Conservation (phyloP, 2,888 invertebrate species). For the Pilophorus perplexus region DNA sequence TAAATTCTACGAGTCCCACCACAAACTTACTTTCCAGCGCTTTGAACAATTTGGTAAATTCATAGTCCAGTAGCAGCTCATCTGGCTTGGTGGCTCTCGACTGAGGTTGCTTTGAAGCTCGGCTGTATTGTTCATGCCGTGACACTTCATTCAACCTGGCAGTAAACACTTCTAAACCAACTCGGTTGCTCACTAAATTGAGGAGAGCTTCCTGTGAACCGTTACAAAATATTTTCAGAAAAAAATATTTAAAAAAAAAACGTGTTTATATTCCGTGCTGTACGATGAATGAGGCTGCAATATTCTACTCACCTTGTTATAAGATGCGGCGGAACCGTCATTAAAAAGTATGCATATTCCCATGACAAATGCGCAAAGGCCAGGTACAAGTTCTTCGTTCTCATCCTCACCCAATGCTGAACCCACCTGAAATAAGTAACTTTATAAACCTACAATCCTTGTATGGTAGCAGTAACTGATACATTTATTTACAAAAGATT, state of each 20-base stretch:
- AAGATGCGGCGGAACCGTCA: constrained; percentile 73
- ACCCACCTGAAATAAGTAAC: constrained; percentile 61
- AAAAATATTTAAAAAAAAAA: not conserved
- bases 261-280: too few relatives aligned
- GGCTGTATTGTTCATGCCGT: constrained; percentile 85
- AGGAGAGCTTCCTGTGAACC: constrained; percentile 68
- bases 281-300: not conserved
- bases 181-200: constrained; percentile 81
- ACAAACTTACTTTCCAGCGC: constrained; percentile 71
- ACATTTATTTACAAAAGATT: too few relatives aligned
- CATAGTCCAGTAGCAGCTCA: constrained; percentile 88
- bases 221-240: too few relatives aligned
- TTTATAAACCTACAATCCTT: too few relatives aligned
- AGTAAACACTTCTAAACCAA: constrained; percentile 84
- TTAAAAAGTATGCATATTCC: constrained; percentile 90
- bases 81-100: constrained; percentile 66
- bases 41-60: constrained; percentile 91
- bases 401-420: constrained; percentile 82
- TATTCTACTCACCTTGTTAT: constrained; percentile 59
- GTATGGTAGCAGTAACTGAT: too few relatives aligned
- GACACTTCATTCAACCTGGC: constrained; percentile 82
- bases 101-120: constrained; percentile 91
- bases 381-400: constrained; percentile 82
- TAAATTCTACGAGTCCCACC: too few relatives aligned
- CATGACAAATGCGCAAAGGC: constrained; percentile 86